These are phyloP conservation scores for Eudasyphora cyanicolor DNA, from an alignment of 2,888 invertebrate genomes.

Conservation along the genomic window DNA sequence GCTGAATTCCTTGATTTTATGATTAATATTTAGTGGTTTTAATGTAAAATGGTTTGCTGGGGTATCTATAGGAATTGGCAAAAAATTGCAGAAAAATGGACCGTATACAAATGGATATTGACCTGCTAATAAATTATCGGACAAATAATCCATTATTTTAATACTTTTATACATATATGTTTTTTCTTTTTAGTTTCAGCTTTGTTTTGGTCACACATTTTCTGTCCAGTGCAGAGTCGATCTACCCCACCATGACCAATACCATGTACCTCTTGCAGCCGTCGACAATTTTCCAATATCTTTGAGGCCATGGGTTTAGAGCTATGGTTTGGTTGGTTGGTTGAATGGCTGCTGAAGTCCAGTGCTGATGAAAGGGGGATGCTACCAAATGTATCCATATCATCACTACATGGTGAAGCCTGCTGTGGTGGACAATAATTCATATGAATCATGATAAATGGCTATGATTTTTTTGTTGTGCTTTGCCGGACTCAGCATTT, in stretches of 20 bases:
- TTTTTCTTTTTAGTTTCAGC: constrained; percentile 32
- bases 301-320: constrained; percentile 9
- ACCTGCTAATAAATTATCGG: constrained; percentile 63
- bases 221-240: constrained; percentile 9
- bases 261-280: neutral
- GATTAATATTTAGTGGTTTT: neutral
- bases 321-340: neutral
- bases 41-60: neutral
- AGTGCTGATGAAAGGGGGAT: constrained; percentile 23
- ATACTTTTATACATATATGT: constrained; percentile 49
- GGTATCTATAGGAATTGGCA: neutral
- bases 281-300: constrained; percentile 42
- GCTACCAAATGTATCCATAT: constrained; percentile 53
- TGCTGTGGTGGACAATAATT: constrained; percentile 60
- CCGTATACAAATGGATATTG: constrained; percentile 42
- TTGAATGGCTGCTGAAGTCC: neutral
- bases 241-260: neutral
- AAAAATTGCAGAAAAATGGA: constrained; percentile 37
- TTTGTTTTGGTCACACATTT: constrained; percentile 44
- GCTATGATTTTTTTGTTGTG: constrained; percentile 57
- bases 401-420: constrained; percentile 52
- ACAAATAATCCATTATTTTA: constrained; percentile 63
- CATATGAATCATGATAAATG: constrained; percentile 64
- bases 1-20: no score
- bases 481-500: constrained; percentile 63